Base-by-base conservation (phyloP, 2,797 vertebrate genomes). In the Parambassis ranga region DNA sequence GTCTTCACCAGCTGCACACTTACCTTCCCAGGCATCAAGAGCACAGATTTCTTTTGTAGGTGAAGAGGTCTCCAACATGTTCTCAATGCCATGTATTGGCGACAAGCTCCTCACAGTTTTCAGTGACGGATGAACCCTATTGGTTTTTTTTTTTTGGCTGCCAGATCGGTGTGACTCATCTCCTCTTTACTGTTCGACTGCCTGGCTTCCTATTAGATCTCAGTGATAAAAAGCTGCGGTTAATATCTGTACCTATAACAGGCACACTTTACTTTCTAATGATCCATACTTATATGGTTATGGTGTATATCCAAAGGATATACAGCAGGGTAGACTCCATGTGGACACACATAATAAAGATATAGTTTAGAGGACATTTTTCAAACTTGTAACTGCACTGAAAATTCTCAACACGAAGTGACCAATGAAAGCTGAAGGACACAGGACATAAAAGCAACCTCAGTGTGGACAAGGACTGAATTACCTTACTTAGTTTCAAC, bases 161-260 rank as follows among this genome's bases (percentile, higher is more conserved):
- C 70, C 55, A 77, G 68, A 77, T 83, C 18, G 5, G 60, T 65
- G 44, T 84, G 85, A 88, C 62, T 88, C 82, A 73, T 79, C 60
- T 58, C 59, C 48, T 68, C 59, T 66, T 68, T 36, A 37, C 43
- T 46, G 20, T 70, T 53, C 1, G 4, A 24, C 47, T 2, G 24
- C 47, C 30, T 63, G 28, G 4, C 60, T 72, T 59, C 67, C 65
- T 77, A 71, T 82, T 77, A 63, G 65, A 67, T 51, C 48, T 20
- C 27, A 48, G 22, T 35, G 39, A 58, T 66, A 44, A 67, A 63
- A 65, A 60, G 57, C 52, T 41, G 9, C 3, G 11, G 24, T 69
- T 60, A 55, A 53, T 65, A 64, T 50, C 58, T 73, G 55, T 13
- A 49, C 49, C 44, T 43, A 42, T 59, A 60, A 71, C 63, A 37